Base-by-base conservation (phyloP, 2,888 invertebrate species). In the Lepidochitona cinerea region DNA sequence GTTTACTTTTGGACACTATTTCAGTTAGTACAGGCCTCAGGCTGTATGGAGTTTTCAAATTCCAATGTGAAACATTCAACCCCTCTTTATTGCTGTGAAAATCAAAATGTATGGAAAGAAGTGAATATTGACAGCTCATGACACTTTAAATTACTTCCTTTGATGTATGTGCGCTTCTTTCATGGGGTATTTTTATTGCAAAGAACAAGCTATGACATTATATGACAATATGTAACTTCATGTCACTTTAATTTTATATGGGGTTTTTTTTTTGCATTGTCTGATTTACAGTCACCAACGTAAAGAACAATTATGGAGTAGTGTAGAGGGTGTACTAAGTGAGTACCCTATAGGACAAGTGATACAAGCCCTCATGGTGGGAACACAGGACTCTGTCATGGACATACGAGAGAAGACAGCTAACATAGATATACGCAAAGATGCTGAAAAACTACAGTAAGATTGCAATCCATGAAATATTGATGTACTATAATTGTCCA, bases 371-470 rank as follows among this genome's bases (percentile, higher is more conserved):
- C 74, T 87, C 29, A 75, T 78, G 18, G 71, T 77, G 26, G 79
- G 80, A 52, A 82, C 85, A 23, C 79, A 83, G 69, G 78, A 83
- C 14, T 77, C 84, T 7, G 78, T 81, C 14, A 52, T 78, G 6
- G 32, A 54, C 35, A 73, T 87, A 26, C 75, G 79, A 53, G 81
- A 85, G 26, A 79, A 82, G 76, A 86, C 87, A 3, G 69, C 74
- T 1, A 79, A 74, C 23, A 81, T 88, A 37, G 83, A 85, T 74
- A 84, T 87, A 49, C 75, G 78, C n/a, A 78, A 80, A 66, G 88
- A 88, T 80, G 86, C 85, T 7, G 82, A 86, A 68, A 83, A 80
- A 67, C 79, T 88, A 29, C 84, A 85, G 87, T 88, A 75, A 33
- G 72, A 52, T 12, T 32, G 12, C 12, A n/a, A 4, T 14, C 18